phyloP scores from a whole-genome alignment of 2,113 vertebrate species.

The Nibea coibor region DNA sequence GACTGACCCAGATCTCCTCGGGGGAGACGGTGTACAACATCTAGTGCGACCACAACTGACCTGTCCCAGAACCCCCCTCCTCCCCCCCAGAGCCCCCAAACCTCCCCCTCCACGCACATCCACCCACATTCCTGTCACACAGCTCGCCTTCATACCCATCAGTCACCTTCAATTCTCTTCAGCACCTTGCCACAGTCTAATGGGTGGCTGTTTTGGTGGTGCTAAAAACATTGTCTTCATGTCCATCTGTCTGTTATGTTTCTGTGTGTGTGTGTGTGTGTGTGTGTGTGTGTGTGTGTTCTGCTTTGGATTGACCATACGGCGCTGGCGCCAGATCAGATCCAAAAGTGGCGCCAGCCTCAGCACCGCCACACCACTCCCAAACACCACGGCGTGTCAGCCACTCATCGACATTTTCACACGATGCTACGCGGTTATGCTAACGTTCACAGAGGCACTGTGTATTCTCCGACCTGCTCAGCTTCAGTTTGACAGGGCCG shows the following conservation, averaged over 20 bases:
- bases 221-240: neutral
- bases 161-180: neutral
- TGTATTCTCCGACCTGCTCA: neutral
- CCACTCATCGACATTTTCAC: slow-evolving; percentile 14
- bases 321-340: slow-evolving; percentile 75
- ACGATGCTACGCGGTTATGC: neutral
- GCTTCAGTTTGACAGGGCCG: neutral
- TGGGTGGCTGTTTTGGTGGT: neutral
- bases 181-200: neutral
- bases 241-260: slow-evolving; percentile 15
- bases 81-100: neutral
- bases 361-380: neutral
- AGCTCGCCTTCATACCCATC: slow-evolving; percentile 13
- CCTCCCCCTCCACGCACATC: slow-evolving; percentile 43
- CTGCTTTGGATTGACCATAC: slow-evolving; percentile 41
- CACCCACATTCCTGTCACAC: slow-evolving; percentile 51
- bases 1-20: slow-evolving; percentile 94
- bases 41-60: slow-evolving; percentile 86
- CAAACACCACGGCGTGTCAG: neutral
- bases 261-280: neutral
- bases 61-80: slow-evolving; percentile 25
- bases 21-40: slow-evolving; percentile 96
- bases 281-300: neutral
- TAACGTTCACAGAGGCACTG: neutral
- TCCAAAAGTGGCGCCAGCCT: slow-evolving; percentile 26